phyloP scores from a whole-genome alignment of 1,140 invertebrate genomes.

The Cydia fagiglandana region DNA sequence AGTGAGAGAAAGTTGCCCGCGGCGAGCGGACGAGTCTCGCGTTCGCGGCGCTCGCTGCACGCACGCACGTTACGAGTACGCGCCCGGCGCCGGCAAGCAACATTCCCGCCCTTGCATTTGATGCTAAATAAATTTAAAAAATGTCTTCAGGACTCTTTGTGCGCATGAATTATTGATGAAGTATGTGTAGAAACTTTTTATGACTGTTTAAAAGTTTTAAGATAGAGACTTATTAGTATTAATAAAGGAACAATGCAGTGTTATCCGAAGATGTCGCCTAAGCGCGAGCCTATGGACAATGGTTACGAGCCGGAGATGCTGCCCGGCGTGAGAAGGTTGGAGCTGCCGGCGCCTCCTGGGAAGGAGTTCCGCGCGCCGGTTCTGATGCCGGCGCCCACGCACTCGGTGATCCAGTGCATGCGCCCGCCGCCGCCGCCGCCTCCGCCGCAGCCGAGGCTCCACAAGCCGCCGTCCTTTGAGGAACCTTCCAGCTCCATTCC shows the following conservation, averaged over 20 bases:
- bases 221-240: slow-evolving; percentile 37
- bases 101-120: slow-evolving; percentile 45
- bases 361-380: slow-evolving; percentile 74
- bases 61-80: slow-evolving; percentile 62
- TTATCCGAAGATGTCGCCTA: slow-evolving; percentile 69
- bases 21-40: slow-evolving; percentile 73
- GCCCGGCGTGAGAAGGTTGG: slow-evolving; percentile 63
- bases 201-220: slow-evolving; percentile 37
- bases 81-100: slow-evolving; percentile 40
- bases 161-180: slow-evolving; percentile 42
- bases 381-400: slow-evolving; percentile 61
- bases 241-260: slow-evolving; percentile 67
- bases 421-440: slow-evolving; percentile 81
- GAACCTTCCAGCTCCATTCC: slow-evolving; percentile 91
- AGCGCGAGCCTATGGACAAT: slow-evolving; percentile 62
- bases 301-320: slow-evolving; percentile 67
- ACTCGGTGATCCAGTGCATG: slow-evolving; percentile 80
- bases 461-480: slow-evolving; percentile 79
- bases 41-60: slow-evolving; percentile 68
- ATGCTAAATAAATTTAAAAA: slow-evolving; percentile 45
- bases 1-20: slow-evolving; percentile 78
- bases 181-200: slow-evolving; percentile 41
- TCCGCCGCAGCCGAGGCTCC: slow-evolving; percentile 72
- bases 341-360: slow-evolving; percentile 72
- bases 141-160: slow-evolving; percentile 43